Evolutionary conservation across 2,797 vertebrate genomes (phyloP).

Genomic region (Chrysocyon brachyurus): DNA sequence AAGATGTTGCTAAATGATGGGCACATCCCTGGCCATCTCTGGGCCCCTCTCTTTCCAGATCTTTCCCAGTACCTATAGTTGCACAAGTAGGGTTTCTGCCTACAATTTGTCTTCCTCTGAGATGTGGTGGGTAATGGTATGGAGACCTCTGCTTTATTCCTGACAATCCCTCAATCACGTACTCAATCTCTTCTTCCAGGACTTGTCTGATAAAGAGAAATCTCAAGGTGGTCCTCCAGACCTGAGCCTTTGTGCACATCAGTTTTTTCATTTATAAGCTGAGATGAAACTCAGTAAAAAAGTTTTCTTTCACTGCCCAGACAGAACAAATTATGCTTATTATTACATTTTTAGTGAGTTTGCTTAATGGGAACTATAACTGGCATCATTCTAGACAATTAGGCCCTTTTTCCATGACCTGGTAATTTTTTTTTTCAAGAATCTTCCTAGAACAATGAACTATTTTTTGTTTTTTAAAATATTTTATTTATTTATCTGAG

Average conservation of each 20-base stretch:
- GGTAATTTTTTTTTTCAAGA: neutral
- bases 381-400: neutral
- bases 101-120: neutral
- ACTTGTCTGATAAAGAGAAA: neutral
- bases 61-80: neutral
- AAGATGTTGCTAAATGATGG: neutral
- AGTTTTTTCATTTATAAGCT: slow-evolving; percentile 43
- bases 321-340: neutral
- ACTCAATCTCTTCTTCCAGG: neutral
- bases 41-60: neutral
- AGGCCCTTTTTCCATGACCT: neutral
- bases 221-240: neutral
- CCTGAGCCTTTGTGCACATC: neutral
- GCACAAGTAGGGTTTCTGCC: neutral
- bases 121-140: accelerated
- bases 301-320: neutral
- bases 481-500: neutral
- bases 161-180: neutral
- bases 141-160: neutral
- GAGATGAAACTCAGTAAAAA: neutral
- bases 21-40: neutral
- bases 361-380: neutral
- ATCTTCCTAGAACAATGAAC: neutral
- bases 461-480: neutral
- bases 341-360: neutral